Evolutionary conservation across 2,113 vertebrate species (phyloP).

Genomic region (Prionailurus bengalensis): DNA sequence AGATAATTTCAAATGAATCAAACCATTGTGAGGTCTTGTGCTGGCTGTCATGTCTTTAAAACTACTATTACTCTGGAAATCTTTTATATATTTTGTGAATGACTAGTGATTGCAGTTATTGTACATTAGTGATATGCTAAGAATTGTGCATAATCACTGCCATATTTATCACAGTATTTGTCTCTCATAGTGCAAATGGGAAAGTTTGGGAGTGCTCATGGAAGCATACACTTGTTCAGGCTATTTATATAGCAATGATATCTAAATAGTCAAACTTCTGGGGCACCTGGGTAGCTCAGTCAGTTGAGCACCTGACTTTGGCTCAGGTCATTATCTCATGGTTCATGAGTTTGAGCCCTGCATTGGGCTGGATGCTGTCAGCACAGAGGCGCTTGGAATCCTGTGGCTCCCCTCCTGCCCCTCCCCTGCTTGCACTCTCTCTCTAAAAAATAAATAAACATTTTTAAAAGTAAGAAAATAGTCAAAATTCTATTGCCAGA

Average conservation of each 20-base stretch:
- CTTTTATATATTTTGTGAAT: background rate
- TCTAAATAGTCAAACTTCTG: background rate
- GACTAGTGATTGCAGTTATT: background rate
- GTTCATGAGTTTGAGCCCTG: no score
- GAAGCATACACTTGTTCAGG: background rate
- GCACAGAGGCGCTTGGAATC: no score
- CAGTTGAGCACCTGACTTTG: no score
- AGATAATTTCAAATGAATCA: background rate
- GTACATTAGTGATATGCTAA: background rate
- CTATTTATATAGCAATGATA: background rate
- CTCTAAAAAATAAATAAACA: no score
- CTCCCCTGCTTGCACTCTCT: no score
- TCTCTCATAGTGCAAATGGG: background rate
- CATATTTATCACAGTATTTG: background rate
- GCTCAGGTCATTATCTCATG: no score
- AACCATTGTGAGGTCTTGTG: background rate
- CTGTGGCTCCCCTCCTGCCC: no score
- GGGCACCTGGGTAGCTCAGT: no score
- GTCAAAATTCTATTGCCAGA: background rate
- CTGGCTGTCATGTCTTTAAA: background rate
- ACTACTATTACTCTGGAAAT: background rate
- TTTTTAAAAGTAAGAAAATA: background rate
- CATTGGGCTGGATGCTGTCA: no score
- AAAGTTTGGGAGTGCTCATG: background rate
- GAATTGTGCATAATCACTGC: background rate